Conservation (phyloP, 2,888 invertebrate genomes). For the Cordilura impudica region DNA sequence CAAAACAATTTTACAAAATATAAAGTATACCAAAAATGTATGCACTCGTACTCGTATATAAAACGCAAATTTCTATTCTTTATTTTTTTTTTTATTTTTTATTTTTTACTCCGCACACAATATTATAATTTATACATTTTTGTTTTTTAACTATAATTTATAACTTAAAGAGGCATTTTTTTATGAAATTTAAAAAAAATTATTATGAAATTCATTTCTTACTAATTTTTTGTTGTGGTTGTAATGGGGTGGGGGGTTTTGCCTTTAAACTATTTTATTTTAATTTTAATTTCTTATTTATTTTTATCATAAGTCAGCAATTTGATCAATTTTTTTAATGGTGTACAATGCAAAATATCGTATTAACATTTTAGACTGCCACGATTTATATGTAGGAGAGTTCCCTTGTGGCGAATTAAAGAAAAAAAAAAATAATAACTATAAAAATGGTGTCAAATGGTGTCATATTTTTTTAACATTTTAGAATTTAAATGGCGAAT, state of each 20-base stretch:
- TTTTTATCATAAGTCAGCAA: slow-evolving; percentile 63
- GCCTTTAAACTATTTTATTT: slow-evolving; percentile 35
- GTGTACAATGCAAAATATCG: background rate
- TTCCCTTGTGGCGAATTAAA: no score
- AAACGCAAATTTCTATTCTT: slow-evolving; percentile 17
- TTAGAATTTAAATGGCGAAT: no score
- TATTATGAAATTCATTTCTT: slow-evolving; percentile 41
- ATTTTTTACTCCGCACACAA: slow-evolving; percentile 14
- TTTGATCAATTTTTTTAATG: slow-evolving; percentile 49
- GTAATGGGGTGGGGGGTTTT: slow-evolving; percentile 2
- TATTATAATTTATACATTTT: slow-evolving; percentile 42
- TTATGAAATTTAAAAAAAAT: slow-evolving; percentile 1
- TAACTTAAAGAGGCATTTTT: slow-evolving; percentile 20
- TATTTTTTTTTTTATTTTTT: slow-evolving; percentile 10
- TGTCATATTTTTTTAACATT: no score
- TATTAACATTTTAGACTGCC: no score
- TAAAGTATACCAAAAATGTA: slow-evolving; percentile 37
- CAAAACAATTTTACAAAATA: slow-evolving; percentile 54
- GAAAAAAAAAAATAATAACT: no score
- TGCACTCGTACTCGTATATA: no score
- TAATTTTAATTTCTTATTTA: slow-evolving; percentile 22
- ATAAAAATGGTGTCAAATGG: no score
- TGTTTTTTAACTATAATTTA: slow-evolving; percentile 4
- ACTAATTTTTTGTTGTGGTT: slow-evolving; percentile 34
- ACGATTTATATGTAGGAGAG: no score